These are phyloP conservation scores for Pollenia angustigena DNA, from an alignment of 2,888 invertebrate species.

Conservation along the genomic window DNA sequence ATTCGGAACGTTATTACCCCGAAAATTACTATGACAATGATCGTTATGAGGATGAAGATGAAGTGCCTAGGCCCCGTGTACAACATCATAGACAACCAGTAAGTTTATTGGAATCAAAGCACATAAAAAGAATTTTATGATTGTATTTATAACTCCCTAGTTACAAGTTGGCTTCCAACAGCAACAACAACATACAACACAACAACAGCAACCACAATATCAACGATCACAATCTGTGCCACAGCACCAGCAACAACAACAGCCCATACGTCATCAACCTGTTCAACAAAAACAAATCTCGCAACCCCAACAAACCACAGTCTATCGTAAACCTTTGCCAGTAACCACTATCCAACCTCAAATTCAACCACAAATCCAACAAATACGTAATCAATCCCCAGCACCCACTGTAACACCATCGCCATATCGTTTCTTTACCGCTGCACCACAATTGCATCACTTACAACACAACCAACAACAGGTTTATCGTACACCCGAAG, in stretches of 20 bases:
- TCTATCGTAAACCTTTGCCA: conserved; percentile 80
- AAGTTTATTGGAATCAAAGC: conserved; percentile 61
- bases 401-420: conserved; percentile 83
- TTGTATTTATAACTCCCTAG: conserved; percentile 76
- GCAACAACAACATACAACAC: conserved; percentile 79
- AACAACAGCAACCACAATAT: conserved; percentile 77
- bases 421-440: conserved; percentile 83
- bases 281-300: conserved; percentile 71
- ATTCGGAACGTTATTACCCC: conserved; percentile 93
- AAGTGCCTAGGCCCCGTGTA: conserved; percentile 80
- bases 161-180: conserved; percentile 80
- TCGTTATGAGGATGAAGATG: conserved; percentile 82
- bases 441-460: conserved; percentile 81
- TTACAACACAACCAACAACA: conserved; percentile 86
- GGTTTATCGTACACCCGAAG: conserved; percentile 93
- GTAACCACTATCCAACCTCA: conserved; percentile 81
- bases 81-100: conserved; percentile 81
- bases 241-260: conserved; percentile 76
- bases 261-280: conserved; percentile 74
- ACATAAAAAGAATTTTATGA: not conserved
- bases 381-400: conserved; percentile 81
- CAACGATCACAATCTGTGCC: conserved; percentile 76
- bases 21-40: conserved; percentile 90
- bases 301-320: conserved; percentile 79
- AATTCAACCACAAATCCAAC: conserved; percentile 78